Base-by-base conservation (phyloP, 2,888 invertebrate species). In the Diploptera punctata region DNA sequence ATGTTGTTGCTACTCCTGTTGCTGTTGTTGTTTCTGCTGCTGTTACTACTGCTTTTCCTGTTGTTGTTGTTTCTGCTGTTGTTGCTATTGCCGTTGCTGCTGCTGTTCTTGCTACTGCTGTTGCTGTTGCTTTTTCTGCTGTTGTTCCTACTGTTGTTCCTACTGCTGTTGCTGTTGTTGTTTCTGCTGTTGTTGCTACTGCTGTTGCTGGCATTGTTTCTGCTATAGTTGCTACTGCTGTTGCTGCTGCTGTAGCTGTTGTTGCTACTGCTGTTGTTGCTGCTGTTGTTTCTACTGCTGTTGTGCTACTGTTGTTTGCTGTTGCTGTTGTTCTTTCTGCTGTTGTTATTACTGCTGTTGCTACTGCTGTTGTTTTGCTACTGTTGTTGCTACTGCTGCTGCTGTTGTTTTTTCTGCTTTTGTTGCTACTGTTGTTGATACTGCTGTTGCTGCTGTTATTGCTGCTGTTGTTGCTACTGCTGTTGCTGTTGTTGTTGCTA, bases 331-430 rank as follows among this genome's bases (percentile, higher is more conserved):
- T n/a, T 72, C 73, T 3, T 72, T 13, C 5, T 74, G 72, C 44
- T 77, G 76, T 21, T 76, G 76, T 19, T 70, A 67, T 18, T 78
- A 76, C 43, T 72, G 74, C 21, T 57, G 57, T 47, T 79, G 78
- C 1, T 89, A 19, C 93, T 87, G 49, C 94, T n/a, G n/a, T n/a
- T n/a, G n/a, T n/a, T n/a, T n/a, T n/a, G n/a, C n/a, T n/a, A n/a
- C n/a, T n/a, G n/a, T n/a, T 84, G 82, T 94, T 92, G 0, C 93
- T 92, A 44, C 21, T 52, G 52, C 21, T 62, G 44, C 9, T 29
- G 71, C 68, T 70, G 71, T 47, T 60, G 67, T 19, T 73, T 71
- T 54, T 65, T 70, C 33, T 68, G 80, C 13, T 79, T 78, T 47
- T 79, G 77, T 2, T 79, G 79, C 10, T 77, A 75, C n/a, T 57